Evolutionary conservation across 2,888 invertebrate genomes (phyloP), one percentile per base, ranked within the genome.

Genomic region (Epirrhoe alternata): DNA sequence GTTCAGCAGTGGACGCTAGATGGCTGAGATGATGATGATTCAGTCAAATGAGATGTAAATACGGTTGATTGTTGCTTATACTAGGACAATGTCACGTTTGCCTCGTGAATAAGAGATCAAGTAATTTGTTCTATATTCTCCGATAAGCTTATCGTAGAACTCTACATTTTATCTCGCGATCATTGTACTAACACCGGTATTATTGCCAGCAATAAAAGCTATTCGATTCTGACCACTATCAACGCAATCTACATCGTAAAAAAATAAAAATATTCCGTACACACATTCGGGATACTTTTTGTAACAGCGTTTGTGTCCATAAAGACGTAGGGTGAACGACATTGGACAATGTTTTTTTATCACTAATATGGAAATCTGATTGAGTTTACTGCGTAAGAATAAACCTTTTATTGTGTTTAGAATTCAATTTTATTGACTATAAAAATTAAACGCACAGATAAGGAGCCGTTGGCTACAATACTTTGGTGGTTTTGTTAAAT

Each of bases 291-390:
- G 51, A 62, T 24, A 80, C 77, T 76, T 79, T 77, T 72, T 76
- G 58, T 68, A 62, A 71, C 62, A 75, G 76, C 76, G 69, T 68
- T 72, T 71, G 73, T 81, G 80, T 75, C 69, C 66, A 60, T 62
- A 71, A 66, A 72, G 60, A 61, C 73, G 70, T 76, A 77, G 73
- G 82, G 82, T 85, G 82, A 86, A 85, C 64, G 85, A 81, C 85
- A 80, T 78, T 55, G 71, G 73, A 83, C 82, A 81, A 78, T 84
- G 81, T 83, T 78, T 77, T 24, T 77, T 77, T 72, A 68, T 73
- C 72, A 76, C 75, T 81, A 79, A 82, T 80, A 86, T 83, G 82
- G 80, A 84, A 87, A 87, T 86, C 77, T 80, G 80, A 81, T 83
- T 79, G 73, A 78, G 78, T 83, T 84, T 82, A 85, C 70, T 72